Percentiles rank a stretch among this genome's conserved stretches.
These are phyloP conservation scores for Phenacoccus solenopsis DNA, from an alignment of 1,140 invertebrate species.

Conservation along the genomic window DNA sequence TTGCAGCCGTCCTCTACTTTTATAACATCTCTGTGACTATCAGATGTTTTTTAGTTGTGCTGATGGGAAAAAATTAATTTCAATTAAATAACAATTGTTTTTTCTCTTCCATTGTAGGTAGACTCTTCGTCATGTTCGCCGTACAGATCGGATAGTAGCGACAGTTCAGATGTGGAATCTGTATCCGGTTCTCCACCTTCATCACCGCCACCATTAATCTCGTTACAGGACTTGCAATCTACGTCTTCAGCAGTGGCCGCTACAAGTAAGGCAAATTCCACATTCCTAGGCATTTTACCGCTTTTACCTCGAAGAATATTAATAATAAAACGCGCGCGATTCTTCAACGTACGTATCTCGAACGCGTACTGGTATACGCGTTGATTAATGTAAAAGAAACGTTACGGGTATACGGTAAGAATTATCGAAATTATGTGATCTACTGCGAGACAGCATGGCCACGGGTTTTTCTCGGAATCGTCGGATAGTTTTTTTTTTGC, in stretches of 20 bases:
- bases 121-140: neutral
- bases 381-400: neutral
- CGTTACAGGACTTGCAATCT: conserved; percentile 7
- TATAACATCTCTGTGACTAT: no score
- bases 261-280: conserved; percentile 16
- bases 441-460: neutral
- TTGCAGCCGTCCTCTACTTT: no score
- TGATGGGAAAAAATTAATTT: no score
- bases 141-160: conserved; percentile 7
- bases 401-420: no score
- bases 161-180: conserved; percentile 3
- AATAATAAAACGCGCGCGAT: neutral
- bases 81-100: neutral
- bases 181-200: conserved; percentile 10
- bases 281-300: conserved; percentile 5
- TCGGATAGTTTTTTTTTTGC: no score
- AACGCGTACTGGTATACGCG: neutral
- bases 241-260: neutral
- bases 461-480: no score
- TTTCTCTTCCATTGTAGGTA: neutral
- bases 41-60: no score
- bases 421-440: no score
- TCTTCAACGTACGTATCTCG: neutral
- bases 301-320: neutral
- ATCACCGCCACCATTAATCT: conserved; percentile 11